Conservation (phyloP, 2,797 vertebrate species). For the Aythya fuligula region DNA sequence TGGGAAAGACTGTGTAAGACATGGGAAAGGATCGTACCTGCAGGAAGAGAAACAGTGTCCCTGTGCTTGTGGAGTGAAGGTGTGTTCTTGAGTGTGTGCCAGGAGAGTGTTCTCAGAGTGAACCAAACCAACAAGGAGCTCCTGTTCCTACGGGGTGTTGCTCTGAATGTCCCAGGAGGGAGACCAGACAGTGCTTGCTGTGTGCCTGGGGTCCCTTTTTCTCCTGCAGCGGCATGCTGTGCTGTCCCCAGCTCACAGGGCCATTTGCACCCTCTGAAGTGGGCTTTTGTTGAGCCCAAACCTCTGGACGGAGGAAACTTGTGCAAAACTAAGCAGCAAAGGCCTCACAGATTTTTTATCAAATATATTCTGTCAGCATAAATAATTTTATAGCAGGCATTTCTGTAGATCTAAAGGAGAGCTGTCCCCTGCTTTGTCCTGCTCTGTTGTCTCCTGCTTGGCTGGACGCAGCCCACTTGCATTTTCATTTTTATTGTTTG, state of each 20-base stretch:
- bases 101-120: not conserved
- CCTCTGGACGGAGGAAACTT: not conserved
- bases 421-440: not conserved
- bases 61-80: not conserved
- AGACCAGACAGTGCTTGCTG: not conserved
- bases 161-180: not conserved
- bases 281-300: not conserved
- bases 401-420: not conserved
- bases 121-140: rapidly evolving
- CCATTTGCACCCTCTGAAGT: not conserved
- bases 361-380: not conserved
- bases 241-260: not conserved
- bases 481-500: not conserved
- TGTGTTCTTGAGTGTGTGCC: not conserved
- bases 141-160: not conserved
- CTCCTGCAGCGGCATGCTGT: not conserved
- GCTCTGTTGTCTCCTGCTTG: not conserved
- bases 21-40: not conserved
- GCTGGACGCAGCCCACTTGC: not conserved
- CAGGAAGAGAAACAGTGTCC: not conserved
- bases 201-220: rapidly evolving
- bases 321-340: not conserved
- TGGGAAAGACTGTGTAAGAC: not conserved
- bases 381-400: not conserved
- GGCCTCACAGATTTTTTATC: not conserved